Evolutionary conservation across 64 coral and sea anemone genomes (phyloP).

Genomic region (Catalaphyllia jardinei): DNA sequence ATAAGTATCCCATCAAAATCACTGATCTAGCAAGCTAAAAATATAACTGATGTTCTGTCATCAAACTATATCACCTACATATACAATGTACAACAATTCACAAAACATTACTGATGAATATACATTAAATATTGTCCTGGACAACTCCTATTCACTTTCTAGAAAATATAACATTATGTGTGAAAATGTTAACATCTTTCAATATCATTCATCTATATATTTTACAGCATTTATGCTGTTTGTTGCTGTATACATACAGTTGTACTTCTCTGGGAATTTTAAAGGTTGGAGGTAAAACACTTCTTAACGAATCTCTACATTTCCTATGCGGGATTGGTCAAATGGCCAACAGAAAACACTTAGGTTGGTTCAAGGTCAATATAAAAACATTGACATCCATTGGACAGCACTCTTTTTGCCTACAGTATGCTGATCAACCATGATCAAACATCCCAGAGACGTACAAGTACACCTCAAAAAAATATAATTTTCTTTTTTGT

Average conservation of each 20-base stretch:
- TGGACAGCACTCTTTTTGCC: background rate
- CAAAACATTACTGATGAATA: background rate
- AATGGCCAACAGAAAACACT: background rate
- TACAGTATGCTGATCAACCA: background rate
- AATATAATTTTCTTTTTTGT: constrained; percentile 3
- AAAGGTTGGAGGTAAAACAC: constrained; percentile 1
- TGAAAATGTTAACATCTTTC: background rate
- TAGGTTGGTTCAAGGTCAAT: background rate
- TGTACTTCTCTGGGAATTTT: constrained; percentile 33
- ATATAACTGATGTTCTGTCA: background rate
- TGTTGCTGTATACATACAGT: background rate
- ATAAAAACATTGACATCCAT: background rate
- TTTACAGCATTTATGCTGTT: background rate
- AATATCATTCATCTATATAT: background rate
- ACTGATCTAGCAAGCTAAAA: background rate
- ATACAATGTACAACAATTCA: background rate
- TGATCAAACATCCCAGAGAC: constrained; percentile 14
- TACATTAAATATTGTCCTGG: constrained; percentile 16
- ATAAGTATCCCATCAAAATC: too few species aligned
- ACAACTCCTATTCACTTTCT: constrained; percentile 29
- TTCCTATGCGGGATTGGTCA: background rate
- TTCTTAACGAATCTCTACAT: background rate
- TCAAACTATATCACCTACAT: background rate
- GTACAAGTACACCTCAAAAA: constrained; percentile 11
- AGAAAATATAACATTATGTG: constrained; percentile 24